Conservation (phyloP, 2,797 vertebrate genomes). For the Momotus momota region DNA sequence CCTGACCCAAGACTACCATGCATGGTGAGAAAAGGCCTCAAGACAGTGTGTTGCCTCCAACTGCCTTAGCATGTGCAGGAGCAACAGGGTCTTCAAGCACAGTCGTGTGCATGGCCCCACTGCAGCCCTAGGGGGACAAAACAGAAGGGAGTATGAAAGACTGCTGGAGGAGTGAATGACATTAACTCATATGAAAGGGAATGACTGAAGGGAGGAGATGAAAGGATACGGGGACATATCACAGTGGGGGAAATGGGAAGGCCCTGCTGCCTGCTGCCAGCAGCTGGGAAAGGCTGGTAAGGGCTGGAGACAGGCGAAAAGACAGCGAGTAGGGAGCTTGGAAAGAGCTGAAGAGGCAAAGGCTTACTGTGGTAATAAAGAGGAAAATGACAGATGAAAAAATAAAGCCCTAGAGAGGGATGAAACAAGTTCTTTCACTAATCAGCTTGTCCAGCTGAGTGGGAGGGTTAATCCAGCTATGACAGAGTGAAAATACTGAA, state of each 20-base stretch:
- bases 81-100: neutral
- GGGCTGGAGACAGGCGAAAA: neutral
- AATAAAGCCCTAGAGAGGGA: slow-evolving; percentile 48
- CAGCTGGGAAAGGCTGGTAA: neutral
- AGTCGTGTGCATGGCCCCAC: neutral
- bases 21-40: fast-evolving
- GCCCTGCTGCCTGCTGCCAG: neutral
- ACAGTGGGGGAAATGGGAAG: neutral
- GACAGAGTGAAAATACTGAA: slow-evolving; percentile 15
- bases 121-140: neutral
- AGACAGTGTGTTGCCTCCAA: neutral
- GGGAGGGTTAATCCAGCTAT: slow-evolving; percentile 52
- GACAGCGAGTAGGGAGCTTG: neutral
- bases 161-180: neutral
- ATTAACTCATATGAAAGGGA: neutral
- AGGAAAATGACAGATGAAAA: slow-evolving; percentile 35
- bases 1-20: neutral
- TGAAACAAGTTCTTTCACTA: slow-evolving; percentile 59
- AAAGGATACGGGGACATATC: neutral
- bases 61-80: neutral
- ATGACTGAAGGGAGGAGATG: neutral
- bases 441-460: slow-evolving; percentile 56
- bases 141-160: neutral
- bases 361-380: slow-evolving; percentile 10
- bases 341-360: neutral